Base-by-base conservation (phyloP, 2,888 invertebrate genomes). In the Drosophila ezoana region DNA sequence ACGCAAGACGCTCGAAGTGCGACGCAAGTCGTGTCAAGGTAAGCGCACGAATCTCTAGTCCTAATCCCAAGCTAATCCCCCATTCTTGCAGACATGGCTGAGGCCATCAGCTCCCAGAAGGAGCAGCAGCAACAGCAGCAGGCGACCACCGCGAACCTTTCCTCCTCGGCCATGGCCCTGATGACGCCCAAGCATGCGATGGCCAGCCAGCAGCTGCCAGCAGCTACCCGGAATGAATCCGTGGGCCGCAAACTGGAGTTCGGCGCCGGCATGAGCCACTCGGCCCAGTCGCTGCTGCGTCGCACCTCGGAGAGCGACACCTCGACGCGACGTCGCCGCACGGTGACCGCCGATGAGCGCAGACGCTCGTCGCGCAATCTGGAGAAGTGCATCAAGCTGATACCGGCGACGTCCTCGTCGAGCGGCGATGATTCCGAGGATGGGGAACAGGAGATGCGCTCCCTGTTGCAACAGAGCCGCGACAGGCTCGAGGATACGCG, bases 251-350 rank as follows among this genome's bases (percentile, higher is more conserved):
- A 92, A 71, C 79, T 92, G 63, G 92, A 92, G 43, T 92, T 91
- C 40, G 90, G 90, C 51, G 70, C 41, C 5, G 68, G 74, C 11
- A 90, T 91, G 89, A 92, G 91, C 67, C 91, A 90, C 72, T 91
- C 92, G 33, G 89, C 91, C 0, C 91, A 92, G 59, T 91, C 90
- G n/a, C 68, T 86, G 43, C 72, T 91, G 32, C 89, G 92, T 44
- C 91, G 91, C 76, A 92, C 91, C 38, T 92, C 92, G 3, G 92
- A 92, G 76, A 92, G 92, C 72, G 92, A 92, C 51, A 91, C 92
- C 3, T 92, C 91, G 14, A 90, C 90, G 10, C 84, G 92, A 41
- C 91, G 92, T 43, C 91, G 92, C 58, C 91, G 92, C 65, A 88
- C 86, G 4, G 72, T 83, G 11, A 86, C 88, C 3, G 90, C 87